Base-by-base conservation (phyloP, 2,113 vertebrate genomes). In the Cyrtonyx montezumae region DNA sequence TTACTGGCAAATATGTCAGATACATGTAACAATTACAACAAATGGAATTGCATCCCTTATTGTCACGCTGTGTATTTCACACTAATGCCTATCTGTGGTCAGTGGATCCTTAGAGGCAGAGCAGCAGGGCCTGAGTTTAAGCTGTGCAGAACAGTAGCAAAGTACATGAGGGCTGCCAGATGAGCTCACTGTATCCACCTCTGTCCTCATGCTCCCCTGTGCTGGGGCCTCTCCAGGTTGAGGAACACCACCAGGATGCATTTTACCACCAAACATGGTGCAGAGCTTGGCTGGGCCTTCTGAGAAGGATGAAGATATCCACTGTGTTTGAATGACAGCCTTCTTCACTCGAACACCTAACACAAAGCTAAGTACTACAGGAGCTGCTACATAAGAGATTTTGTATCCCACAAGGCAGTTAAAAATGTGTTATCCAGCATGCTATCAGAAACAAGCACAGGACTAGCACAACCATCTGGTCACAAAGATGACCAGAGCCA, bases 361-460 rank as follows among this genome's bases (percentile, higher is more conserved):
- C 85, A 67, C 2, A 8, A 92, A 92, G 43, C 55, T 43, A 77
- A 68, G 28, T 36, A 25, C 34, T 23, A 30, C 56, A 79, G 59
- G 34, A 91, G 43, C 4, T 80, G 30, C 69, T 79, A 17, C 6
- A 0, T 3, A 65, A 85, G 51, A 85, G 79, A 85, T 88, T 92
- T 91, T 94, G 61, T 85, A 91, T 45, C 68, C 79, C 65, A 63
- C 46, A 83, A 67, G 79, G 43, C 65, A 80, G 61, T 61, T 32
- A 51, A 40, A 83, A 75, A 63, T 0, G 0, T 13, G 49, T 71
- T 75, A 91, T 3, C 79, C 82, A 80, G 49, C 63, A 87, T 4
- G 0, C 2, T 21, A 70, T 53, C 76, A 85, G 63, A 79, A 87
- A 76, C 14, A 78, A 62, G 21, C 28, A 53, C 51, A 53, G n/a